Evolutionary conservation across 2,888 invertebrate species (phyloP).

Genomic region (Criorhina ranunculi): DNA sequence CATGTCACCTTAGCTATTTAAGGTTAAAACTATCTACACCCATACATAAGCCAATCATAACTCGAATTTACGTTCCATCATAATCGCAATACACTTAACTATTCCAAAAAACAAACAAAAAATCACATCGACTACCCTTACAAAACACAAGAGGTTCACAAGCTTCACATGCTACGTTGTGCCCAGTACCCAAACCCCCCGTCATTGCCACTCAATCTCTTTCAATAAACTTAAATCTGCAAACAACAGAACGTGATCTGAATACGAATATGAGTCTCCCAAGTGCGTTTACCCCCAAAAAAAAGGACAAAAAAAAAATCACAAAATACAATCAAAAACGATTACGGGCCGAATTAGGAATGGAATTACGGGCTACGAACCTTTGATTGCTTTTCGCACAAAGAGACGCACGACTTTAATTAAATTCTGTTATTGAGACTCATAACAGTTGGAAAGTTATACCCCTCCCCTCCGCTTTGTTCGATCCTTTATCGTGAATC

Average conservation of each 20-base stretch:
- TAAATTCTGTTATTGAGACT: conserved; percentile 22
- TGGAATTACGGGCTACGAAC: not conserved
- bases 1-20: too few species aligned
- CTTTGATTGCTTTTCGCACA: not conserved
- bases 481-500: conserved; percentile 12
- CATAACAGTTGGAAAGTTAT: conserved; percentile 36
- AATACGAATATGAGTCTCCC: conserved; percentile 24
- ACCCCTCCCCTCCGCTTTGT: not conserved
- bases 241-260: conserved; percentile 53
- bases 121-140: conserved; percentile 12
- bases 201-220: conserved; percentile 29
- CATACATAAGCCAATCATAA: not conserved
- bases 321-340: not conserved
- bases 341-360: conserved; percentile 17
- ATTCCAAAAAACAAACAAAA: conserved; percentile 6
- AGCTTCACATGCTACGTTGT: conserved; percentile 6
- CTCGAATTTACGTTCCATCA: not conserved
- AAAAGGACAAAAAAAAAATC: not conserved
- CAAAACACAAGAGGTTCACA: conserved; percentile 2
- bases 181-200: not conserved
- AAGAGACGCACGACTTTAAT: conserved; percentile 17
- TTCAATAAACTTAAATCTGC: conserved; percentile 35
- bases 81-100: not conserved
- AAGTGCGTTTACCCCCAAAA: conserved; percentile 8
- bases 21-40: too few species aligned